Conservation (phyloP, 2,888 invertebrate species). For the Zele albiditarsus region DNA sequence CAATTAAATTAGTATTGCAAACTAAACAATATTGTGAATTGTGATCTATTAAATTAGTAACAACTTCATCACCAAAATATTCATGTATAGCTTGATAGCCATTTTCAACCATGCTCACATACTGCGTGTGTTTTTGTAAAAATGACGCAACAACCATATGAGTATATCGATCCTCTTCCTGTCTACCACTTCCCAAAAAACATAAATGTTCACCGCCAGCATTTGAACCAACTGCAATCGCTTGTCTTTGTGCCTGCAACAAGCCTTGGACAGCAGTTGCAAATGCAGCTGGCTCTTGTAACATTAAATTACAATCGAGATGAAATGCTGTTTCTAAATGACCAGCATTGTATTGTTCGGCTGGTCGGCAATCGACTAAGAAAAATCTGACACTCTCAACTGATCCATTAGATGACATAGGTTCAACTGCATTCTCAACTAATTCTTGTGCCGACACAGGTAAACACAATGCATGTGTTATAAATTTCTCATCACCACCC, state of each 20-base stretch:
- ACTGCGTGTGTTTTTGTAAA: constrained; percentile 93
- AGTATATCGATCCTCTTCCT: constrained; percentile 95
- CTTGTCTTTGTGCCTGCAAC: constrained; percentile 90
- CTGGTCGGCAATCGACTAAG: constrained; percentile 95
- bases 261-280: constrained; percentile 94
- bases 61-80: constrained; percentile 86
- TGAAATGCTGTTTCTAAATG: constrained; percentile 98
- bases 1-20: constrained; percentile 77
- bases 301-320: constrained; percentile 96
- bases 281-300: constrained; percentile 96
- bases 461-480: constrained; percentile 92
- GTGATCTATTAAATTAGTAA: constrained; percentile 89
- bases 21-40: constrained; percentile 86
- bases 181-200: constrained; percentile 93
- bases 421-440: constrained; percentile 85
- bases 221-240: constrained; percentile 88
- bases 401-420: constrained; percentile 76
- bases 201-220: constrained; percentile 92
- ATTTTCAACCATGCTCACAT: constrained; percentile 92
- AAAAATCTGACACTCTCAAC: constrained; percentile 85
- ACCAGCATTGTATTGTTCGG: constrained; percentile 96
- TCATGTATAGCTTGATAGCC: constrained; percentile 91
- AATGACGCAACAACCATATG: constrained; percentile 99
- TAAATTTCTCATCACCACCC: constrained; percentile 77
- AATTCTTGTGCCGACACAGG: constrained; percentile 97